phyloP scores from a whole-genome alignment of 2,888 invertebrate genomes.

The Endomychus coccineus region DNA sequence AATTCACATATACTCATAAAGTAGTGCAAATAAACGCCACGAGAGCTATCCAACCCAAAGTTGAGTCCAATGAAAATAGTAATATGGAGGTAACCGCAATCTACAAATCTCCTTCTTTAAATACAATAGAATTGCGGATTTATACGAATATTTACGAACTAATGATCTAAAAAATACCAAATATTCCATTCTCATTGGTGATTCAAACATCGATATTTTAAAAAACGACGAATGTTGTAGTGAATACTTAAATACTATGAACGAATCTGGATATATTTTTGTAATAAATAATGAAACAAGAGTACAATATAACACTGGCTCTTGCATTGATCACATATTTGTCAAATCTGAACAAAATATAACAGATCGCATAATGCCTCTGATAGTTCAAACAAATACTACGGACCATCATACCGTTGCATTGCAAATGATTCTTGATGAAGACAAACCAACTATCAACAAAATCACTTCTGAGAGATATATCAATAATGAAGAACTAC shows the following conservation, averaged over 20 bases:
- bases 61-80: neutral
- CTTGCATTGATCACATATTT: neutral
- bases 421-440: no score
- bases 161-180: neutral
- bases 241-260: neutral
- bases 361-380: neutral
- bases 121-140: no score
- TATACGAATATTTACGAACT: no score
- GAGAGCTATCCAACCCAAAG: neutral
- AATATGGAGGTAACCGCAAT: neutral
- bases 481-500: no score
- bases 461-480: no score
- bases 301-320: neutral
- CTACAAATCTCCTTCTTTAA: no score
- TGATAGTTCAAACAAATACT: neutral
- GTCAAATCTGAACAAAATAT: neutral
- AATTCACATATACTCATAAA: neutral
- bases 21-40: neutral
- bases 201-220: neutral
- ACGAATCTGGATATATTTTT: neutral
- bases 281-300: neutral
- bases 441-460: no score
- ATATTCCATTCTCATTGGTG: neutral
- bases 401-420: neutral
- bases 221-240: no score